These are phyloP conservation scores for Pristionchus exspectatus DNA, from an alignment of 2,888 invertebrate genomes.

Conservation along the genomic window DNA sequence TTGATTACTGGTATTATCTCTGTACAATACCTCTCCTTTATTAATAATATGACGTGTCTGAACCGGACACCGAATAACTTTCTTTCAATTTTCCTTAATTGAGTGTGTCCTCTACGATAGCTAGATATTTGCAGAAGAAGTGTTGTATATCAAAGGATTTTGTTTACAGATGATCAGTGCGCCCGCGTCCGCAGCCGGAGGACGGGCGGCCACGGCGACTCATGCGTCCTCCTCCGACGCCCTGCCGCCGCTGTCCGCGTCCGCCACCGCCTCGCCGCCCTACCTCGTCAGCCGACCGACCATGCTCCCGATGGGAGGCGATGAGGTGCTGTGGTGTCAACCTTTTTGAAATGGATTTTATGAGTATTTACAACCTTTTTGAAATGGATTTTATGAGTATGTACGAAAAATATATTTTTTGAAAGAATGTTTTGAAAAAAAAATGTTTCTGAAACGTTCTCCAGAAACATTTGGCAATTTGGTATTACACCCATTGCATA, in stretches of 20 bases:
- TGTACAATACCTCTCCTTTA: no score
- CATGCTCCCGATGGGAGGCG: slow-evolving; percentile 12
- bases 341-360: background rate
- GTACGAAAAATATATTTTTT: no score
- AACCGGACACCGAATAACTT: no score
- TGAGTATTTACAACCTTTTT: background rate
- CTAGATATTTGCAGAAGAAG: no score
- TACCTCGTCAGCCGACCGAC: slow-evolving; percentile 6
- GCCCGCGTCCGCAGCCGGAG: no score
- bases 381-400: background rate
- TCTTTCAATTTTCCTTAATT: no score
- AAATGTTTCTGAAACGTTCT: background rate
- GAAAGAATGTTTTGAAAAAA: background rate
- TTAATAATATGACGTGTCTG: no score
- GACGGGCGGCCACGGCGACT: no score
- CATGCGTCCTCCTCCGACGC: background rate
- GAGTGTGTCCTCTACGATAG: no score
- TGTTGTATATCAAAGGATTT: no score
- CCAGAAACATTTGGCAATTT: background rate
- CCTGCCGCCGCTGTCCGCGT: background rate
- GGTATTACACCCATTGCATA: no score
- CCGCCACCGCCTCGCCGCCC: background rate
- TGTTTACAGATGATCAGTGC: background rate
- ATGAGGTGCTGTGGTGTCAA: background rate
- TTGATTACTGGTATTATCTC: no score